Evolutionary conservation across 1,140 invertebrate species (phyloP), one percentile per base, ranked within the genome.

Genomic region (Protaetia brevitarsis): DNA sequence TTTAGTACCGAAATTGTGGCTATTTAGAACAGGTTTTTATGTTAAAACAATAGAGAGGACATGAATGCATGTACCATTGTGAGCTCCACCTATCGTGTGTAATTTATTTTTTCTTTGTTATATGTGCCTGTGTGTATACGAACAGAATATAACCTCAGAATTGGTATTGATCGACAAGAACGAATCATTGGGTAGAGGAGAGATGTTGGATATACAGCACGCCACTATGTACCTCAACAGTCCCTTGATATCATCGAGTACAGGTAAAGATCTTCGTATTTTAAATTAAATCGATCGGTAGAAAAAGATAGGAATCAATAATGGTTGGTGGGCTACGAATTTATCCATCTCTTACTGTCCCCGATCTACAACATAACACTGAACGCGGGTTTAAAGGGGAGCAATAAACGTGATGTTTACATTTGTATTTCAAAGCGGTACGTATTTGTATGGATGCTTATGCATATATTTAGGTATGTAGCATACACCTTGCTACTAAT

Each of bases 81-180:
- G 8, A 51, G 41, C 26, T 51, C 11, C 26, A 51, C 2, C 8
- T 2, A 21, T 8, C 41, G 16, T 51, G 11, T 51, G 11, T 51
- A 51, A 51, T 23, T 19, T 45, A 19, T 19, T 51, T 51, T 7
- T 41, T 41, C 26, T 21, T 8, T 19, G 13, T 45, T 45, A 2
- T 51, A 3, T 51, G 19, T 5, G 10, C 34, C 1, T 11, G 34
- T 37, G 16, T 37, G 16, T 37, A 37, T 16, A 37, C n/a, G 23
- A 27, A 26, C 28, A 66, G 65, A 63, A 63, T 21, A 63, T 63
- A 34, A 66, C 65, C 3, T 51, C 58, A 2, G 69, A 70, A 31
- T 23, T 71, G 41, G 69, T 68, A 23, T 65, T 71, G 63, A 71
- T 71, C 26, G 69, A 71, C 60, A 61, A 71, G 67, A 66, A 68